phyloP scores from a whole-genome alignment of 1,140 invertebrate genomes.

The Paraescarpia echinospica region DNA sequence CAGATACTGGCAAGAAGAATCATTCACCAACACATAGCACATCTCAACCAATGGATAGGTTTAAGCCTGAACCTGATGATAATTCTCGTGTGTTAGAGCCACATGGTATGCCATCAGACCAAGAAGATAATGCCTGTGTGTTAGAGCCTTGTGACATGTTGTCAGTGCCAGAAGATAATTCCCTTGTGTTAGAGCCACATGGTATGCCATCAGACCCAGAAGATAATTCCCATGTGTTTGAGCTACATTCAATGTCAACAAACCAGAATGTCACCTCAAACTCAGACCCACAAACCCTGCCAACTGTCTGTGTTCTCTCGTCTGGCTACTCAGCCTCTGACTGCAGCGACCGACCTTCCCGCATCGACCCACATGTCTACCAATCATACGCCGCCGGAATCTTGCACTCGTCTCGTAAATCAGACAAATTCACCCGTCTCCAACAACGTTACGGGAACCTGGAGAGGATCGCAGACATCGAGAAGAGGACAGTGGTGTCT shows the following conservation, averaged over 20 bases:
- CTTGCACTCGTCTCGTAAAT: constrained; percentile 72
- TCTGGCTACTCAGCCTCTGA: constrained; percentile 30
- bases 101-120: neutral
- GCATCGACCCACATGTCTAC: constrained; percentile 51
- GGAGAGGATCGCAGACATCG: constrained; percentile 79
- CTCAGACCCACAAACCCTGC: neutral
- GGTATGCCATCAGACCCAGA: neutral
- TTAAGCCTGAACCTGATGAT: neutral
- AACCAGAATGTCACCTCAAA: neutral
- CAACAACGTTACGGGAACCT: constrained; percentile 83
- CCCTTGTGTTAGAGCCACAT: neutral
- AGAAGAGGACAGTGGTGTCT: constrained; percentile 30
- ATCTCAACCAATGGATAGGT: neutral
- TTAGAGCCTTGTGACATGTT: neutral
- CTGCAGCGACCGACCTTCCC: constrained; percentile 46
- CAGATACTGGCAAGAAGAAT: neutral
- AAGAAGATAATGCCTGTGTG: neutral
- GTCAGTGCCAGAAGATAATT: neutral
- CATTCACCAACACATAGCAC: neutral
- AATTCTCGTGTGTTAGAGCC: neutral
- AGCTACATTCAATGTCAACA: neutral
- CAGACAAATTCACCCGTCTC: constrained; percentile 80
- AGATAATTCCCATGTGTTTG: neutral
- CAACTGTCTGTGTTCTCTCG: neutral
- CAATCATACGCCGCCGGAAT: constrained; percentile 64